A percentile compares a stretch with the other conserved stretches of the same genome.
phyloP scores from a whole-genome alignment of 1,140 invertebrate species.

The Ectropis grisescens region DNA sequence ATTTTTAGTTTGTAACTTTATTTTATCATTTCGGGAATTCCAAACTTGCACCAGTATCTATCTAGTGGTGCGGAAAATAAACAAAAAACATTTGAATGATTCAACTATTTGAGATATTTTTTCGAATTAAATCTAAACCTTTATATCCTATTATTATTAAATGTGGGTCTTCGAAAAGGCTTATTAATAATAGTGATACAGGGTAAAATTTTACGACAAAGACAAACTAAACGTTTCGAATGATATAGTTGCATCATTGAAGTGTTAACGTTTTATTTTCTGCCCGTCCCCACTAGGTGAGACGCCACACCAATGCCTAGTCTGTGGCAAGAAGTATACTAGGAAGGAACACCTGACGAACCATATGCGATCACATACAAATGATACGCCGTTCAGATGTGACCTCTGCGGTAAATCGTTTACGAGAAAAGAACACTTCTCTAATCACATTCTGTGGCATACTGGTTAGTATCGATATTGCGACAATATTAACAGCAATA shows the following conservation, averaged over 20 bases:
- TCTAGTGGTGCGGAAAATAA: conserved; percentile 59
- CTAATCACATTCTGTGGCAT: conserved; percentile 89
- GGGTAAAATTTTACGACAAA: conserved; percentile 3
- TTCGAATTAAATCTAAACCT: too few species aligned
- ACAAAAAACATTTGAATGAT: conserved; percentile 55
- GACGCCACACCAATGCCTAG: conserved; percentile 80
- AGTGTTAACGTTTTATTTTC: conserved; percentile 64
- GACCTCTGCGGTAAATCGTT: conserved; percentile 90
- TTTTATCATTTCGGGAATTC: conserved; percentile 25
- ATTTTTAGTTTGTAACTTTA: conserved; percentile 17
- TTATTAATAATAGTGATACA: conserved; percentile 15
- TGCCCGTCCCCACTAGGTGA: conserved; percentile 70
- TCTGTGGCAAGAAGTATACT: conserved; percentile 84
- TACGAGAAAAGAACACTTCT: conserved; percentile 87
- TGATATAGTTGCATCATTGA: conserved; percentile 67
- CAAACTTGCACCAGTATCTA: conserved; percentile 53
- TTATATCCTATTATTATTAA: too few species aligned
- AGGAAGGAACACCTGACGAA: conserved; percentile 83
- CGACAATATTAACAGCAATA: too few species aligned
- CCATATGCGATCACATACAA: conserved; percentile 86
- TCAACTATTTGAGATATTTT: conserved; percentile 61
- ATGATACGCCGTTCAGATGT: conserved; percentile 84
- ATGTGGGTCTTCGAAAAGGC: too few species aligned
- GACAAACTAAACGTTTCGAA: conserved; percentile 21
- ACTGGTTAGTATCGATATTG: conserved; percentile 74